Evolutionary conservation across 2,113 vertebrate species (phyloP).

Genomic region (Nothocercus nigrocapillus): DNA sequence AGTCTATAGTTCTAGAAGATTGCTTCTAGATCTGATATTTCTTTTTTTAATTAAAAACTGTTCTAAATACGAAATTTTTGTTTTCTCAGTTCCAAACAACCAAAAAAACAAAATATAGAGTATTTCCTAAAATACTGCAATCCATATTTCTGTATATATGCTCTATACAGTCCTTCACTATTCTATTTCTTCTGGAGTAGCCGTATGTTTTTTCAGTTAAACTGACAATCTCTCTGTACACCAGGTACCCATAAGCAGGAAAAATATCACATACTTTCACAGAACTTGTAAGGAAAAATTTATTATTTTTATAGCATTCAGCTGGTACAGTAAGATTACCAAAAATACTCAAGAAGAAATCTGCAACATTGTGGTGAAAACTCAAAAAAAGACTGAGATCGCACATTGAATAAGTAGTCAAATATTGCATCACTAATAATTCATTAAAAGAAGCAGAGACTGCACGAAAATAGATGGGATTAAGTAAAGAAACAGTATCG

Average conservation of each 20-base stretch:
- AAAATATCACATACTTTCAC: background rate
- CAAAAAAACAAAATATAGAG: background rate
- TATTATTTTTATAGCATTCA: background rate
- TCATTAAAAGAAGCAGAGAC: background rate
- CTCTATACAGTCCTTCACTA: background rate
- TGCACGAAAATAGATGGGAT: background rate
- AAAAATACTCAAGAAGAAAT: background rate
- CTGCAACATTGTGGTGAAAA: background rate
- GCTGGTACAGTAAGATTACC: background rate
- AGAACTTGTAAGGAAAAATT: background rate
- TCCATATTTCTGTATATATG: background rate
- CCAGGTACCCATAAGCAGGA: background rate
- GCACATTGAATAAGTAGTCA: background rate
- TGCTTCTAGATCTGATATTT: background rate
- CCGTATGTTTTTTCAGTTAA: background rate
- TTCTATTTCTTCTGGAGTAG: background rate
- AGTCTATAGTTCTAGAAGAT: background rate
- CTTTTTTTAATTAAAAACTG: background rate
- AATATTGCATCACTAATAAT: slow-evolving; percentile 12
- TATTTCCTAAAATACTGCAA: background rate
- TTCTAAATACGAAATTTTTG: background rate
- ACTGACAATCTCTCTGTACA: background rate
- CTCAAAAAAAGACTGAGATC: background rate
- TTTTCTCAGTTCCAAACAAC: background rate
- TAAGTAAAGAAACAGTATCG: background rate